phyloP scores from a whole-genome alignment of 2,797 vertebrate genomes.

The Lepilemur septentrionalis region DNA sequence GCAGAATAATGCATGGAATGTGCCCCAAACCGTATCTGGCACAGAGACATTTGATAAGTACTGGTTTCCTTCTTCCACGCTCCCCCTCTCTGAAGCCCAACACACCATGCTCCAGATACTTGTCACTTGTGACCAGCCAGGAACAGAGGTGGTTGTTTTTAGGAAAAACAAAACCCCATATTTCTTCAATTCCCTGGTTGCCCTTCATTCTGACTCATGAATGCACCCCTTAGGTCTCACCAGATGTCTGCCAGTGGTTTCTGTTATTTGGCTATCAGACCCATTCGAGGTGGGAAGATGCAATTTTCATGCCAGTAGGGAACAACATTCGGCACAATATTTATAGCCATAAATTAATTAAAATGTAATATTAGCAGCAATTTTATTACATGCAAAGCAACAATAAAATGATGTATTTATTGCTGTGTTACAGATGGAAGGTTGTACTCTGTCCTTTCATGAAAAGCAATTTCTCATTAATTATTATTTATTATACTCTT shows the following conservation, averaged over 20 bases:
- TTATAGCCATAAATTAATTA: constrained; percentile 75
- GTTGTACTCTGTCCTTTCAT: constrained; percentile 50
- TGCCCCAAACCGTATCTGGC: neutral
- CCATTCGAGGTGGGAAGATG: neutral
- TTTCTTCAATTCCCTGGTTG: neutral
- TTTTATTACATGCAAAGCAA: constrained; percentile 65
- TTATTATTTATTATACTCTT: constrained; percentile 66
- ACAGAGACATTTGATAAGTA: neutral
- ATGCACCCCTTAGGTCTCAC: neutral
- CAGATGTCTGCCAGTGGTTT: neutral
- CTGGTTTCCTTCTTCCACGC: neutral
- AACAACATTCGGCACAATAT: constrained; percentile 56
- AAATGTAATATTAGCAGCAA: constrained; percentile 59
- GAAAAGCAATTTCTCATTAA: constrained; percentile 65
- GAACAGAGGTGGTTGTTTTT: neutral
- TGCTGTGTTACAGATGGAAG: constrained; percentile 48
- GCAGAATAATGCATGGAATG: neutral
- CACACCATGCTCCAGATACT: neutral
- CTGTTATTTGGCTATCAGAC: neutral
- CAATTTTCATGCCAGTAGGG: constrained; percentile 12
- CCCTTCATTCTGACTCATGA: neutral
- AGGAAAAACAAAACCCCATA: neutral
- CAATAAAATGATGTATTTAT: constrained; percentile 65
- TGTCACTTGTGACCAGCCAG: neutral
- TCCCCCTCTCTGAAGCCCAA: neutral